A percentile compares a stretch with the other conserved stretches of the same genome.
Conservation (phyloP, 1,140 invertebrate genomes). For the Musca domestica region DNA sequence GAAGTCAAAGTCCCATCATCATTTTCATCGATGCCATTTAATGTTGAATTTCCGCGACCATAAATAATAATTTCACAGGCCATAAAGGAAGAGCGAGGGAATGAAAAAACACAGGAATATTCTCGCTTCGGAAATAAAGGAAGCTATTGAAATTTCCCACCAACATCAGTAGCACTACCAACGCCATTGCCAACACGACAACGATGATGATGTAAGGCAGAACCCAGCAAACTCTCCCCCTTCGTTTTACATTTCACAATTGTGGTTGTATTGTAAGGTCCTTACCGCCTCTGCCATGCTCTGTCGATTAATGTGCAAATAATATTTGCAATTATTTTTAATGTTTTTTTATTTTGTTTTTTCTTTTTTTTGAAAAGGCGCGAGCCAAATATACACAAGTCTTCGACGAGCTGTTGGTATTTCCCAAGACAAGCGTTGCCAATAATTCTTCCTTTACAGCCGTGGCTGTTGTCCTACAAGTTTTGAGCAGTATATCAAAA, state of each 20-base stretch:
- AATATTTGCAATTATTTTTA: constrained; percentile 21
- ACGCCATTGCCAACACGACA: too few species aligned
- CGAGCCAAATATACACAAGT: neutral
- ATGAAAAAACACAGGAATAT: too few species aligned
- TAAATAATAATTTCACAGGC: constrained; percentile 55
- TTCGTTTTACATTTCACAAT: too few species aligned
- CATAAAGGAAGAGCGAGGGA: constrained; percentile 40
- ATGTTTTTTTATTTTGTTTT: neutral
- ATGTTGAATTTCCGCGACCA: constrained; percentile 33
- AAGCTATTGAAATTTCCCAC: neutral
- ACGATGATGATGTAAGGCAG: too few species aligned
- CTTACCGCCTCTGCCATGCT: too few species aligned
- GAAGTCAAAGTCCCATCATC: constrained; percentile 22
- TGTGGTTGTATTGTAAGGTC: too few species aligned
- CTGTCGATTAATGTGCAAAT: constrained; percentile 14
- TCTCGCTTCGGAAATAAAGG: constrained; percentile 2
- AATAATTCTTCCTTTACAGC: neutral
- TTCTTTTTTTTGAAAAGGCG: neutral
- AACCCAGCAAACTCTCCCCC: too few species aligned
- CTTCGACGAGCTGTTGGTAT: neutral
- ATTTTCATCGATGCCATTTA: constrained; percentile 11
- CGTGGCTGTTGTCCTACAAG: neutral
- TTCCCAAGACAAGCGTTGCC: neutral
- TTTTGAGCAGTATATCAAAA: constrained; percentile 6
- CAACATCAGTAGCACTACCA: too few species aligned